Evolutionary conservation across 2,888 invertebrate genomes (phyloP).

Genomic region (Abscondita cerata): DNA sequence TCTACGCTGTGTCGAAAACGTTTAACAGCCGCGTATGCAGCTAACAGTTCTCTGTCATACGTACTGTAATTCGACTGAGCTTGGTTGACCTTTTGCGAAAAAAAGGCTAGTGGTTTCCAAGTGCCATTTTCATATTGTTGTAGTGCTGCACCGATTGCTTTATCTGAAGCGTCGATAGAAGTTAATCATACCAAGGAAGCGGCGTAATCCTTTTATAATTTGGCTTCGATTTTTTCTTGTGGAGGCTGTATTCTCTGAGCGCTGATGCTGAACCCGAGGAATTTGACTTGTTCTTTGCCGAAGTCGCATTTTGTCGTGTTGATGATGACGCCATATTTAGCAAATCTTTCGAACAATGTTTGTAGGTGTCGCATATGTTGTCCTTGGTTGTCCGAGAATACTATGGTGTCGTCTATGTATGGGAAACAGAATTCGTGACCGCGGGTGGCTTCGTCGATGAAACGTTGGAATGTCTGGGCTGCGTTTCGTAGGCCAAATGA

Average conservation of each 20-base stretch:
- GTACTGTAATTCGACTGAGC: neutral
- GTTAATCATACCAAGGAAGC: constrained; percentile 11
- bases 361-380: neutral
- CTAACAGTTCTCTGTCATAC: neutral
- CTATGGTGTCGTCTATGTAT: neutral
- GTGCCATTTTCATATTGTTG: neutral
- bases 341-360: neutral
- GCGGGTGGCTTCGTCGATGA: neutral
- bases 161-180: constrained; percentile 16
- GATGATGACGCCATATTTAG: neutral
- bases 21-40: neutral
- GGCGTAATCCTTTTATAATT: neutral
- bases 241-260: neutral
- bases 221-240: neutral
- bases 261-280: neutral
- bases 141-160: neutral
- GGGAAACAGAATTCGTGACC: neutral
- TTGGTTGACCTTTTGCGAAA: neutral
- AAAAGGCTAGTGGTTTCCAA: neutral
- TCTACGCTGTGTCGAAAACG: neutral
- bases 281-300: neutral
- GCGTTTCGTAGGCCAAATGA: neutral
- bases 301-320: neutral
- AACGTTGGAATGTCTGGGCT: neutral
- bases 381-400: neutral